phyloP scores from a whole-genome alignment of 2,797 vertebrate species.

The Gymnoscopelus braueri region DNA sequence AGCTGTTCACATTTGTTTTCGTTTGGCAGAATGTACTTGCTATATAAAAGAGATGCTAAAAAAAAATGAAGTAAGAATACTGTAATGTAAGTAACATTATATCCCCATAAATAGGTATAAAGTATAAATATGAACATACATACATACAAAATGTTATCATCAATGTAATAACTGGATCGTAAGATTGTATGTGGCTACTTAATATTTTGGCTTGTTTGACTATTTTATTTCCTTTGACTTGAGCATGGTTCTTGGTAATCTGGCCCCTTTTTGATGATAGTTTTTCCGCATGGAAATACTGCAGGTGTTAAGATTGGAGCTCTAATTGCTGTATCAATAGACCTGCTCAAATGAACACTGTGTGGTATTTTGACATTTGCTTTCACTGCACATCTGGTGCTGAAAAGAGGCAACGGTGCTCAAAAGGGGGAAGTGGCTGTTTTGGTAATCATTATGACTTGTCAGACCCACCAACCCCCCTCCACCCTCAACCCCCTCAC shows the following conservation, averaged over 20 bases:
- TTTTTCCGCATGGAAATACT: slow-evolving; percentile 20
- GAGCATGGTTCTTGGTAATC: background rate
- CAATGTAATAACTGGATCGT: background rate
- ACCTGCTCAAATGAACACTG: slow-evolving; percentile 61
- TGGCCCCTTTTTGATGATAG: background rate
- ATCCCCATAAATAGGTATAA: no score
- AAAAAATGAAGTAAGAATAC: slow-evolving; percentile 21
- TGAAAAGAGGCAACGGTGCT: slow-evolving; percentile 69
- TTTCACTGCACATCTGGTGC: slow-evolving; percentile 74
- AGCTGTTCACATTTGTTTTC: slow-evolving; percentile 47
- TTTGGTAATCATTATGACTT: slow-evolving; percentile 83
- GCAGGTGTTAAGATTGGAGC: slow-evolving; percentile 67
- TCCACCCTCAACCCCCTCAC: slow-evolving; percentile 47
- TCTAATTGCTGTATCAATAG: slow-evolving; percentile 65
- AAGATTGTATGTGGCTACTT: background rate
- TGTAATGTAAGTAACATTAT: background rate
- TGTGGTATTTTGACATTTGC: slow-evolving; percentile 69
- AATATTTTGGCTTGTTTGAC: slow-evolving; percentile 10
- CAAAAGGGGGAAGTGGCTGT: slow-evolving; percentile 69
- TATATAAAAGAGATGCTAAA: slow-evolving; percentile 25
- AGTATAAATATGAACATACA: no score
- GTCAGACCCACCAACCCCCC: slow-evolving; percentile 59
- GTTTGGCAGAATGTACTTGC: slow-evolving; percentile 30
- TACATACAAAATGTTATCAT: background rate
- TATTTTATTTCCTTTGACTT: no score